Percentiles rank a stretch among this genome's conserved stretches.
Evolutionary conservation across 64 coral and sea anemone species (phyloP).

Genomic region (Actinia tenebrosa): DNA sequence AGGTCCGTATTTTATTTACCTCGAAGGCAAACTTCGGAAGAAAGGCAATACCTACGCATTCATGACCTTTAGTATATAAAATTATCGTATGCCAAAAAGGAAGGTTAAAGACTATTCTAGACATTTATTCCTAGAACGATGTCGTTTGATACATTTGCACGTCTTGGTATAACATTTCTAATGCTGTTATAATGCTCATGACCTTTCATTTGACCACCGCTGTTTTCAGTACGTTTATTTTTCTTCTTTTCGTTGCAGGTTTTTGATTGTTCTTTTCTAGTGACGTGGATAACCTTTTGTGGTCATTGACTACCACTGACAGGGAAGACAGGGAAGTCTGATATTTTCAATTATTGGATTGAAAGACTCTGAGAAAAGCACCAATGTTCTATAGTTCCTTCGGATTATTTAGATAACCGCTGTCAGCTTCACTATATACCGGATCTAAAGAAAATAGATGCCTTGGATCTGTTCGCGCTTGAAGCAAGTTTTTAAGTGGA

Average conservation of each 20-base stretch:
- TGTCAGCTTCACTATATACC: not conserved
- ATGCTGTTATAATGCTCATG: no score
- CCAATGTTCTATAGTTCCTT: not conserved
- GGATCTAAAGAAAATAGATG: not conserved
- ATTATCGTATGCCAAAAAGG: no score
- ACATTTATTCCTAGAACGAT: no score
- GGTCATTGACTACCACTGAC: not conserved
- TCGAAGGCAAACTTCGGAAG: no score
- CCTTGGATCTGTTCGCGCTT: not conserved
- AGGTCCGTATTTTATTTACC: no score
- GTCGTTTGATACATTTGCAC: no score
- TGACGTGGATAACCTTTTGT: slow-evolving; percentile 4
- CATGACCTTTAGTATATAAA: no score
- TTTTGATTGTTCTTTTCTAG: not conserved
- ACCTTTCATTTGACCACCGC: no score
- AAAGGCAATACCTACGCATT: no score
- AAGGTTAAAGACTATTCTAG: no score
- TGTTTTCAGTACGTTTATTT: not conserved
- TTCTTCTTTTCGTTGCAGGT: not conserved
- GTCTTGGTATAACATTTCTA: no score
- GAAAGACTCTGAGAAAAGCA: not conserved
- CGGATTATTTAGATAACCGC: not conserved
- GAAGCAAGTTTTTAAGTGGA: not conserved
- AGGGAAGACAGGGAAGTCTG: not conserved
- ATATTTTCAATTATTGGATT: not conserved